Conservation (phyloP, 2,113 vertebrate species). For the Pampusana beccarii region DNA sequence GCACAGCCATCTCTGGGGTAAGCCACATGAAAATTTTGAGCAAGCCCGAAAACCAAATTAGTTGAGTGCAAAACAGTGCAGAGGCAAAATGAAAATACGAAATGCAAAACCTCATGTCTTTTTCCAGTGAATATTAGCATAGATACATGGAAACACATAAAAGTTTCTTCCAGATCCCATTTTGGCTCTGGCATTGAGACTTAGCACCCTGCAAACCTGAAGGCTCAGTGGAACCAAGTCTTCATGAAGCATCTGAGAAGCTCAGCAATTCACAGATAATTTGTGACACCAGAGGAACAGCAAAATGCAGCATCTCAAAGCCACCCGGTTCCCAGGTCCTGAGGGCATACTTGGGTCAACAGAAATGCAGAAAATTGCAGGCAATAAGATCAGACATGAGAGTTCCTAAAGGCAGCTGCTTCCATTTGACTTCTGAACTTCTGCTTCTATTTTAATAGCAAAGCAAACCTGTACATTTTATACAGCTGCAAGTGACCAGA, state of each 20-base stretch:
- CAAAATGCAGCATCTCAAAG: neutral
- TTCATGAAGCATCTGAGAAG: neutral
- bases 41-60: neutral
- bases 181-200: neutral
- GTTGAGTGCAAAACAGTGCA: neutral
- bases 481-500: neutral
- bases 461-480: neutral
- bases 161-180: neutral
- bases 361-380: neutral
- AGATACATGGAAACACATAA: neutral
- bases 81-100: neutral
- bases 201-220: neutral
- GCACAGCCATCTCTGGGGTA: neutral
- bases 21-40: neutral
- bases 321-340: neutral
- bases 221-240: neutral
- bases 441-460: neutral
- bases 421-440: neutral
- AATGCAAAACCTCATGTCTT: neutral
- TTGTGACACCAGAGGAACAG: neutral
- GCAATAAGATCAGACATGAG: neutral
- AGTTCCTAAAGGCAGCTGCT: neutral
- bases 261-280: neutral
- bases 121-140: neutral
- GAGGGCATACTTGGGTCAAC: neutral